Percentiles rank a stretch among this genome's conserved stretches.
Conservation (phyloP, 2,888 invertebrate species). For the Tenthredo notha region DNA sequence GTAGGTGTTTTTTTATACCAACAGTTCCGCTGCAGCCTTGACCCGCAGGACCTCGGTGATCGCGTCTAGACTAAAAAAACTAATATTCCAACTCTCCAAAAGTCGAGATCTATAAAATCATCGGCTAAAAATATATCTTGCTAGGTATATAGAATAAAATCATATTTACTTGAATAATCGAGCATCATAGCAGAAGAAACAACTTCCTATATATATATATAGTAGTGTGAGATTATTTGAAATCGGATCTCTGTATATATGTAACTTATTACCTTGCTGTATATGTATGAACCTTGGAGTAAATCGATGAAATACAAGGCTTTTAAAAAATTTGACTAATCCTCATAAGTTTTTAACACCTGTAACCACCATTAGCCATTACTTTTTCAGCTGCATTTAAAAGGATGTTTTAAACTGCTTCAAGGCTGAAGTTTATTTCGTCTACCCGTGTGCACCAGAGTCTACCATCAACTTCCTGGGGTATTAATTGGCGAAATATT, state of each 20-base stretch:
- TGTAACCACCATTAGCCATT: neutral
- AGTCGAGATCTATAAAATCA: neutral
- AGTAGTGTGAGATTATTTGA: neutral
- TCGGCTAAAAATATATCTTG: conserved; percentile 37
- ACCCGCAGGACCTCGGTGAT: conserved; percentile 33
- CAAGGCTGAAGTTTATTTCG: conserved; percentile 54
- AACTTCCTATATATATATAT: conserved; percentile 11
- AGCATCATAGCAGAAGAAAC: neutral
- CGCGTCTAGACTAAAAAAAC: conserved; percentile 34
- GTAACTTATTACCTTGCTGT: neutral
- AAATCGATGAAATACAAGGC: neutral
- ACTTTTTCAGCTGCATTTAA: neutral
- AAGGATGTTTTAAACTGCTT: conserved; percentile 50
- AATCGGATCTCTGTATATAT: neutral
- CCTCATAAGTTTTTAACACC: neutral
- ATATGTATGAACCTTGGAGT: neutral
- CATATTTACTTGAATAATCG: neutral
- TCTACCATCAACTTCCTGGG: neutral
- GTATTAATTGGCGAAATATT: neutral
- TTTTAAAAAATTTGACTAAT: neutral
- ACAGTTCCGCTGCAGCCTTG: conserved; percentile 5
- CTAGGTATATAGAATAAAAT: neutral
- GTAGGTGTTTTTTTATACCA: conserved; percentile 4
- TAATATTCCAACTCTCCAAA: neutral
- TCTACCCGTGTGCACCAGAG: neutral